Percentiles rank a stretch among this genome's conserved stretches.
phyloP scores from a whole-genome alignment of 2,888 invertebrate genomes.

The Acronicta psi region DNA sequence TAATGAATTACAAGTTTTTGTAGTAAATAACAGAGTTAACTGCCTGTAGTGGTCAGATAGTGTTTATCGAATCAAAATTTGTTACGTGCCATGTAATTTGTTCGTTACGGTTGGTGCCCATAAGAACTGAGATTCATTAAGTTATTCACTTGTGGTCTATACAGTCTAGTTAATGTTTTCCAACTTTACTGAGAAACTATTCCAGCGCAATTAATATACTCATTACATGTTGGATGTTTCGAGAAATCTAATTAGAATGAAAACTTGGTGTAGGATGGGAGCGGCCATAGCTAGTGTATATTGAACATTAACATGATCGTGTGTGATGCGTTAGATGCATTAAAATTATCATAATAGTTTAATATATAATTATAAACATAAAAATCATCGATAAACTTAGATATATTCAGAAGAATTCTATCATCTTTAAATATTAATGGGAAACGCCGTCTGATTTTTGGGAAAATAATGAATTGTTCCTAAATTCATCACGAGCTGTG shows the following conservation, averaged over 20 bases:
- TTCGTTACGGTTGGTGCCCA: constrained; percentile 50
- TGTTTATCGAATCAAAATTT: constrained; percentile 58
- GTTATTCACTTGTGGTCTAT: constrained; percentile 37
- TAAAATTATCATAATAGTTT: not conserved
- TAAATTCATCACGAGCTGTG: not conserved
- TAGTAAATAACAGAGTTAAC: constrained; percentile 57
- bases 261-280: constrained; percentile 36
- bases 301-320: constrained; percentile 24
- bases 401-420: too few relatives aligned
- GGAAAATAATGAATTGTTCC: not conserved
- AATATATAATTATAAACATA: not conserved
- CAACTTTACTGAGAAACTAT: constrained; percentile 48
- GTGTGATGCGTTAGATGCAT: constrained; percentile 3
- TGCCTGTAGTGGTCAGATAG: constrained; percentile 49
- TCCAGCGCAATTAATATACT: constrained; percentile 45
- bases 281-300: constrained; percentile 30
- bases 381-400: too few relatives aligned
- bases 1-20: constrained; percentile 47
- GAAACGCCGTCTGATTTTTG: constrained; percentile 21
- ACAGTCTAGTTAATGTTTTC: constrained; percentile 36
- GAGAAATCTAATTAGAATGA: constrained; percentile 47
- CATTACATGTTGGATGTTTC: constrained; percentile 46
- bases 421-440: not conserved
- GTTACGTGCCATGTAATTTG: constrained; percentile 53
- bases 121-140: constrained; percentile 42